Evolutionary conservation across 2,888 invertebrate genomes (phyloP).

Genomic region (Mimumesa dahlbomi): DNA sequence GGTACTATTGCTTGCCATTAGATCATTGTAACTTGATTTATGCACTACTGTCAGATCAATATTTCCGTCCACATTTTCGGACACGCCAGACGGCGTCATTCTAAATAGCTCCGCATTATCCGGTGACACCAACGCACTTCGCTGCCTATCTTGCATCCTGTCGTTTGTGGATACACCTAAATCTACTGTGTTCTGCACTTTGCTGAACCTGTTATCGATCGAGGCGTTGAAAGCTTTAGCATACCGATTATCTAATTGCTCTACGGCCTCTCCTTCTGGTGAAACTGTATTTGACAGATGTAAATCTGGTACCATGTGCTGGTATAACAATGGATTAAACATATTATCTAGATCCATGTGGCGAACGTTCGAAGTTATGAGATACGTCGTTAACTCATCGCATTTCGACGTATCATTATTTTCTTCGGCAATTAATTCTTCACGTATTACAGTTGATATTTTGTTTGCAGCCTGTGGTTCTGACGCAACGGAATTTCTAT

Average conservation of each 20-base stretch:
- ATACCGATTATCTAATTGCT: conserved; percentile 73
- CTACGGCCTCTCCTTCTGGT: conserved; percentile 69
- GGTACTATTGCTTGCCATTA: conserved; percentile 63
- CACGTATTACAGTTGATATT: conserved; percentile 71
- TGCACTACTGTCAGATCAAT: conserved; percentile 68
- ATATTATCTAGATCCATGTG: conserved; percentile 71
- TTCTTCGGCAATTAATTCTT: conserved; percentile 72
- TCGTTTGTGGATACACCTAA: conserved; percentile 35
- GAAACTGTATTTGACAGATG: conserved; percentile 48
- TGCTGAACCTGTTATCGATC: conserved; percentile 65
- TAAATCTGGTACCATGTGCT: conserved; percentile 72
- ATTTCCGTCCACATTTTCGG: conserved; percentile 68
- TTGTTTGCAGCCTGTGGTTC: conserved; percentile 45
- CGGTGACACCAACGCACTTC: conserved; percentile 23
- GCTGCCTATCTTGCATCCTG: background rate
- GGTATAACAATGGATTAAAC: conserved; percentile 76
- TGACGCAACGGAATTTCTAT: conserved; percentile 4
- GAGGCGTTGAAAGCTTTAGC: conserved; percentile 67
- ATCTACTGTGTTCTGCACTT: conserved; percentile 61
- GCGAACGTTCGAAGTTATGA: conserved; percentile 74
- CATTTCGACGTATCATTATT: conserved; percentile 62
- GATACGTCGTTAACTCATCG: conserved; percentile 72
- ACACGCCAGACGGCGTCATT: conserved; percentile 65
- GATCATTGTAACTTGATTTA: conserved; percentile 66
- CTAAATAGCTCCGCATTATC: conserved; percentile 55